Percentiles rank a stretch among this genome's conserved stretches.
Conservation (phyloP, 2,113 vertebrate genomes). For the Barnardius zonarius region DNA sequence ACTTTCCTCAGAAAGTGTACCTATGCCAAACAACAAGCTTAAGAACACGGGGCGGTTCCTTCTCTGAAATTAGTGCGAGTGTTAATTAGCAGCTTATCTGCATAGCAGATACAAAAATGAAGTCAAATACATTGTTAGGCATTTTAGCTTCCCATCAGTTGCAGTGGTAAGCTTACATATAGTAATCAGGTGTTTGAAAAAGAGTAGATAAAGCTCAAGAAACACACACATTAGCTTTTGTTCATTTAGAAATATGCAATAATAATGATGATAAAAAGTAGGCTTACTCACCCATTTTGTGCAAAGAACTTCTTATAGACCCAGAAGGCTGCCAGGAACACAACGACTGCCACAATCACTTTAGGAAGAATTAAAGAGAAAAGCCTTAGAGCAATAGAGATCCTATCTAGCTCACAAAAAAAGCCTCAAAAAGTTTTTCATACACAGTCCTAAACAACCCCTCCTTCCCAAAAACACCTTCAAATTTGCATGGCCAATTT, state of each 20-base stretch:
- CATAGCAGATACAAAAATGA: neutral
- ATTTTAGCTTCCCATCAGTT: neutral
- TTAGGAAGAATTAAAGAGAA: neutral
- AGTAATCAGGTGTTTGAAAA: neutral
- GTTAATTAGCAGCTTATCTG: constrained; percentile 36
- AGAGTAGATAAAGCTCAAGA: constrained; percentile 5
- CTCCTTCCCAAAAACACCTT: neutral
- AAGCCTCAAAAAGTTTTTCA: neutral
- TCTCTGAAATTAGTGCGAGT: neutral
- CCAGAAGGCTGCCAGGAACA: constrained; percentile 15
- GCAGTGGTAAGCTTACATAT: neutral
- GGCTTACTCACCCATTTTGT: constrained; percentile 54
- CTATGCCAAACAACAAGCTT: neutral
- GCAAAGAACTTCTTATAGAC: constrained; percentile 16
- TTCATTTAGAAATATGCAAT: neutral
- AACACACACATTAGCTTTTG: neutral
- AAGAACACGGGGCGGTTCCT: neutral
- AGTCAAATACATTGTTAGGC: neutral
- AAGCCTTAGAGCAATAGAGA: neutral
- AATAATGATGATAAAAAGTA: neutral
- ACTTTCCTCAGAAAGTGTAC: neutral
- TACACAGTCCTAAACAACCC: neutral
- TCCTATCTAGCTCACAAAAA: neutral
- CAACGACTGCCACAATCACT: neutral
- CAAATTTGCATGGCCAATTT: neutral